A percentile compares a stretch with the other conserved stretches of the same genome.
Evolutionary conservation across 2,113 vertebrate genomes (phyloP).

Genomic region (Rhinopomastus cyanomelas): DNA sequence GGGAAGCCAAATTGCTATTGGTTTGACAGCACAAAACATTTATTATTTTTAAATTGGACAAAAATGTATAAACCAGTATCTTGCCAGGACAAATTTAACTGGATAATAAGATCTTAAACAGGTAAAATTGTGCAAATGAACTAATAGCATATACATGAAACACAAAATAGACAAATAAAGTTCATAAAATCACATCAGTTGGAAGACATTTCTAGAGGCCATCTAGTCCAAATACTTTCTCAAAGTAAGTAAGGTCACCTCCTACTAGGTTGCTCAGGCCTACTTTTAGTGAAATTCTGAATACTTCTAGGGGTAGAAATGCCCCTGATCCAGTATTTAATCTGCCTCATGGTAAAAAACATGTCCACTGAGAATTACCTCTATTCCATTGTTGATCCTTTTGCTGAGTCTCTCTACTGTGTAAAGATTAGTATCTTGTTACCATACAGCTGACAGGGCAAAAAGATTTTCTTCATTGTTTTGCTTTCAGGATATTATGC

Average conservation of each 20-base stretch:
- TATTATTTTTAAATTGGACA: not conserved
- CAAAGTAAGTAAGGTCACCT: not conserved
- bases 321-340: not conserved
- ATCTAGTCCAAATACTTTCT: not conserved
- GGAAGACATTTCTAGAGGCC: not conserved
- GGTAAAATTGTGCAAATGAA: not conserved
- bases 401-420: not conserved
- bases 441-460: no score
- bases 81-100: not conserved
- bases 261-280: not conserved
- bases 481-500: not conserved
- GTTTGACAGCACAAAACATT: not conserved
- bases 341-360: not conserved
- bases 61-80: not conserved
- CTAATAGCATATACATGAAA: not conserved
- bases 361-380: not conserved
- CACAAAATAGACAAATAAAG: not conserved
- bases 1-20: not conserved
- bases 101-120: not conserved
- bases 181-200: not conserved
- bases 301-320: not conserved
- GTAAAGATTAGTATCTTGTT: not conserved
- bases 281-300: not conserved
- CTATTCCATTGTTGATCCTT: not conserved
- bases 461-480: not conserved